Evolutionary conservation across 2,113 vertebrate genomes (phyloP).

Genomic region (Cyphomyrus discorhynchus): DNA sequence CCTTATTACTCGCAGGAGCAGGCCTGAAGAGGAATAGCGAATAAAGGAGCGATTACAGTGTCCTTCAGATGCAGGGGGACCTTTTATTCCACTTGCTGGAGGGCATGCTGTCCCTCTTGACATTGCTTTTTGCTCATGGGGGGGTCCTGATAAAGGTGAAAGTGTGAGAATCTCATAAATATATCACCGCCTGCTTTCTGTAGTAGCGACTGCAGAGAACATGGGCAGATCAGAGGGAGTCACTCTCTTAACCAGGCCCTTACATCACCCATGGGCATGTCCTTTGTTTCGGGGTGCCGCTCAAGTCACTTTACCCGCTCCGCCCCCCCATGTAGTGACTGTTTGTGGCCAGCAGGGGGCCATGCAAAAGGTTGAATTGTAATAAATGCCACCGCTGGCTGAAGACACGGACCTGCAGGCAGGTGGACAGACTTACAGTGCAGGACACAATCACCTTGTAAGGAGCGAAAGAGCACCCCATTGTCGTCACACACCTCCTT

Average conservation of each 20-base stretch:
- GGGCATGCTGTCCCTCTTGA: not conserved
- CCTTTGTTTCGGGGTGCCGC: not conserved
- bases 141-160: not conserved
- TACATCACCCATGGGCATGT: not conserved
- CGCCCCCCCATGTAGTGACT: not conserved
- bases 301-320: not conserved
- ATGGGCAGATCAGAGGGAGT: not conserved
- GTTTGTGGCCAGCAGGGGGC: not conserved
- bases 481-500: not conserved
- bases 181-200: not conserved
- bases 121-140: not conserved
- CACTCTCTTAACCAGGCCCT: not conserved
- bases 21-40: conserved; percentile 17
- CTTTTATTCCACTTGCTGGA: not conserved
- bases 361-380: not conserved
- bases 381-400: not conserved
- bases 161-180: not conserved
- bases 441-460: not conserved
- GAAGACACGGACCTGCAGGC: not conserved
- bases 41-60: conserved; percentile 1
- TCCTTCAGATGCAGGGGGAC: not conserved
- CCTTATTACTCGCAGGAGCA: conserved; percentile 13
- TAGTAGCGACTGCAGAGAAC: not conserved
- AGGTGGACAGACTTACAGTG: not conserved
- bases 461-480: not conserved